Conservation (phyloP, 2,888 invertebrate species). For the Itoplectis maculator region DNA sequence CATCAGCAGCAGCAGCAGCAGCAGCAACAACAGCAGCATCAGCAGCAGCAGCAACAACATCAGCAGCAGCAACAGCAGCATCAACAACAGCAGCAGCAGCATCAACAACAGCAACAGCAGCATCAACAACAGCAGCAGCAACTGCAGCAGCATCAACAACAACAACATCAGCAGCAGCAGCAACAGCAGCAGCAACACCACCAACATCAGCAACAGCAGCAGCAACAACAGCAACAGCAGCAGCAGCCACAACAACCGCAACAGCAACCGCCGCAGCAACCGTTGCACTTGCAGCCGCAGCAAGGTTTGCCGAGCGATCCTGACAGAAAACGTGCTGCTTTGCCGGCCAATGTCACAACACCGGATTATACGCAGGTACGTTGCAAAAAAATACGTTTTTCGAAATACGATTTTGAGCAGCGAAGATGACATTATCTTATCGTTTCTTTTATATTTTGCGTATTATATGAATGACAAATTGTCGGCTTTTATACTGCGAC, state of each 20-base stretch:
- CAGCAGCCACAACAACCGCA: slow-evolving; percentile 82
- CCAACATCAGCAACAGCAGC: slow-evolving; percentile 77
- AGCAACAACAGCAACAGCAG: slow-evolving; percentile 78
- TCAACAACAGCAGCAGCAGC: slow-evolving; percentile 71
- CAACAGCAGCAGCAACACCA: slow-evolving; percentile 72
- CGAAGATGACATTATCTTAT: not conserved
- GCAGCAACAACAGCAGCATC: slow-evolving; percentile 80
- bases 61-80: slow-evolving; percentile 72
- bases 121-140: slow-evolving; percentile 78
- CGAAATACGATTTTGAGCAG: slow-evolving; percentile 17
- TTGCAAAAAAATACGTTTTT: slow-evolving; percentile 17
- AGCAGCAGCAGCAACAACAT: slow-evolving; percentile 79
- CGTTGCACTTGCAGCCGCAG: slow-evolving; percentile 61
- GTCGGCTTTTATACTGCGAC: not conserved
- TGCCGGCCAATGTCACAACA: slow-evolving; percentile 80
- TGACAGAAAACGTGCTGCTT: slow-evolving; percentile 79
- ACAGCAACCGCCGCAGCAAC: slow-evolving; percentile 74
- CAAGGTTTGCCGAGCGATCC: slow-evolving; percentile 73
- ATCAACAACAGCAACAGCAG: slow-evolving; percentile 80
- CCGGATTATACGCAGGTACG: slow-evolving; percentile 86
- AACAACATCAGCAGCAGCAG: slow-evolving; percentile 83
- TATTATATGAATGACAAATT: not conserved
- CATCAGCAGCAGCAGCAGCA: slow-evolving; percentile 77
- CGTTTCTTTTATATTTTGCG: not conserved
- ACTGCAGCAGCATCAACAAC: slow-evolving; percentile 78